A percentile compares a stretch with the other conserved stretches of the same genome.
Conservation (phyloP, 2,888 invertebrate species). For the Megaustenia siamemsis region DNA sequence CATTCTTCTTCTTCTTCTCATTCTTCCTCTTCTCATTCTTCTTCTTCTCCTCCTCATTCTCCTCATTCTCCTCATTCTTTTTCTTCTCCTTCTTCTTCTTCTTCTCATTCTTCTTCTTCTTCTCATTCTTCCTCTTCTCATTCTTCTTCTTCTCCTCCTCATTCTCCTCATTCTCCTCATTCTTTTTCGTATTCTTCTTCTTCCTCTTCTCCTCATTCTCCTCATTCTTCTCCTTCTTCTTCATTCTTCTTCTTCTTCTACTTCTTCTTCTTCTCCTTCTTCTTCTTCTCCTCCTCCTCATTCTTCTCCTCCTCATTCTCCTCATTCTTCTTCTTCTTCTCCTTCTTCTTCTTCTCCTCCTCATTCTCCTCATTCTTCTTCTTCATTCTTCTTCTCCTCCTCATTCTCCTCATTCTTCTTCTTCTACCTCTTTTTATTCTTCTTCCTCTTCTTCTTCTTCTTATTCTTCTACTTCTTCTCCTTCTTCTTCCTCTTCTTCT, state of each 20-base stretch:
- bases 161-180: background rate
- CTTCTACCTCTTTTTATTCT: no score
- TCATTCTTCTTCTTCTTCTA: constrained; percentile 31
- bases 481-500: no score
- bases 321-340: background rate
- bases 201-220: background rate
- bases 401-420: no score
- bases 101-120: background rate
- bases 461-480: no score
- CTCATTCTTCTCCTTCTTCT: constrained; percentile 17
- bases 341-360: background rate
- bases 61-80: background rate
- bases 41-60: background rate
- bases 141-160: background rate
- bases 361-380: background rate
- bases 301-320: background rate
- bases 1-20: no score
- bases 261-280: background rate
- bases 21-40: no score
- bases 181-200: background rate
- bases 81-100: background rate
- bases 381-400: background rate
- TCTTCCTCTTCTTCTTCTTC: no score
- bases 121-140: background rate
- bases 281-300: background rate